phyloP scores from a whole-genome alignment of 2,888 invertebrate species.

The Chironomus tentans region DNA sequence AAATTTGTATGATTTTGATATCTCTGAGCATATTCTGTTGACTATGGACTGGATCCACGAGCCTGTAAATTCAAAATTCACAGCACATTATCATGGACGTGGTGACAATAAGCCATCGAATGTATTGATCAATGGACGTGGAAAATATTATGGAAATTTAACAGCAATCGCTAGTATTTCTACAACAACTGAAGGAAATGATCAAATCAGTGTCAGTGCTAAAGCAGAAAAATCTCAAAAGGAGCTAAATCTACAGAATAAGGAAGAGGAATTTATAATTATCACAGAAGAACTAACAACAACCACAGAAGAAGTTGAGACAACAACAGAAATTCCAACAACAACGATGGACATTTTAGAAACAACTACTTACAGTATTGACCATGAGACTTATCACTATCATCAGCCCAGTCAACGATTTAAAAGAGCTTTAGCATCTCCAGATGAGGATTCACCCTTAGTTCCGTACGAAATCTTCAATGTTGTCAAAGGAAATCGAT shows the following conservation, averaged over 20 bases:
- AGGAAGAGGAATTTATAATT: not conserved
- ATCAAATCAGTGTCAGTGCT: no score
- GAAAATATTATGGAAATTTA: constrained; percentile 42
- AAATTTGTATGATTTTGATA: constrained; percentile 67
- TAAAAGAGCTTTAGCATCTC: not conserved
- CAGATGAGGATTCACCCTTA: not conserved
- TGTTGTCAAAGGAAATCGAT: constrained; percentile 51
- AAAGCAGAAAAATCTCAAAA: not conserved
- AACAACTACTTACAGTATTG: not conserved
- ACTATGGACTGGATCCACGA: constrained; percentile 77
- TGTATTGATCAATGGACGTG: constrained; percentile 73
- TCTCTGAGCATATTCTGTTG: constrained; percentile 62
- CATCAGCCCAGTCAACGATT: not conserved
- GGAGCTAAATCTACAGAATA: not conserved
- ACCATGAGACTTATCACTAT: not conserved
- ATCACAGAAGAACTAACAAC: not conserved
- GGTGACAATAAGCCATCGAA: constrained; percentile 77
- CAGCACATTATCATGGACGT: constrained; percentile 73
- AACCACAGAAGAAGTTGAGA: not conserved
- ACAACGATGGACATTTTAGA: not conserved
- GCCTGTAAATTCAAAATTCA: constrained; percentile 62
- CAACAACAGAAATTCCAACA: not conserved
- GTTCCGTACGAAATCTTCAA: constrained; percentile 37
- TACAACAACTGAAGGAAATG: not conserved
- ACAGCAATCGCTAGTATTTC: not conserved